Conservation (phyloP, 2,113 vertebrate species). For the Scytalopus superciliaris region DNA sequence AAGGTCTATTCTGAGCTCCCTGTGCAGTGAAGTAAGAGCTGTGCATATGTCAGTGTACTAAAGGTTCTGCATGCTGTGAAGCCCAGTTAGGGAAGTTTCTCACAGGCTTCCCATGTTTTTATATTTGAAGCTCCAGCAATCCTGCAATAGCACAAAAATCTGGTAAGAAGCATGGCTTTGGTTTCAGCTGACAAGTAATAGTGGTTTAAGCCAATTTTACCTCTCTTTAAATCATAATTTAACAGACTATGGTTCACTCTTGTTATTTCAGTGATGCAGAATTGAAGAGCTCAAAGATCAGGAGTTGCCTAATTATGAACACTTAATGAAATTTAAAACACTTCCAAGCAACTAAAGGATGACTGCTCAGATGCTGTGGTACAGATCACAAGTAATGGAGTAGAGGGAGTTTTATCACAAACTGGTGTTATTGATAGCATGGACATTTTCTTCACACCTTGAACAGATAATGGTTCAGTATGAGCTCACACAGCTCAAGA, state of each 20-base stretch:
- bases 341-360: neutral
- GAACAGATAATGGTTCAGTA: neutral
- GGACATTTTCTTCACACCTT: neutral
- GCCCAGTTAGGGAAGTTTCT: neutral
- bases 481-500: neutral
- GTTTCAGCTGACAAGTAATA: neutral
- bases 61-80: constrained; percentile 16
- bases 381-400: neutral
- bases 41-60: constrained; percentile 26
- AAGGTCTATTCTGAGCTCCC: constrained; percentile 10
- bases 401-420: neutral
- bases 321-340: neutral
- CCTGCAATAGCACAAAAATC: neutral
- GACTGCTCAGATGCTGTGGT: neutral
- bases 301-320: neutral
- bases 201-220: neutral
- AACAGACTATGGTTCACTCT: neutral
- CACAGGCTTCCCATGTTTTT: neutral
- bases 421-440: neutral
- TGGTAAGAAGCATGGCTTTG: neutral
- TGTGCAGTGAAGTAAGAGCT: constrained; percentile 10
- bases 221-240: neutral
- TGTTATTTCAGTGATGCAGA: neutral
- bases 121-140: neutral
- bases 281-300: neutral